phyloP scores from a whole-genome alignment of 37 sponge, comb jelly and placozoan species.

The Hormiphora californensis region DNA sequence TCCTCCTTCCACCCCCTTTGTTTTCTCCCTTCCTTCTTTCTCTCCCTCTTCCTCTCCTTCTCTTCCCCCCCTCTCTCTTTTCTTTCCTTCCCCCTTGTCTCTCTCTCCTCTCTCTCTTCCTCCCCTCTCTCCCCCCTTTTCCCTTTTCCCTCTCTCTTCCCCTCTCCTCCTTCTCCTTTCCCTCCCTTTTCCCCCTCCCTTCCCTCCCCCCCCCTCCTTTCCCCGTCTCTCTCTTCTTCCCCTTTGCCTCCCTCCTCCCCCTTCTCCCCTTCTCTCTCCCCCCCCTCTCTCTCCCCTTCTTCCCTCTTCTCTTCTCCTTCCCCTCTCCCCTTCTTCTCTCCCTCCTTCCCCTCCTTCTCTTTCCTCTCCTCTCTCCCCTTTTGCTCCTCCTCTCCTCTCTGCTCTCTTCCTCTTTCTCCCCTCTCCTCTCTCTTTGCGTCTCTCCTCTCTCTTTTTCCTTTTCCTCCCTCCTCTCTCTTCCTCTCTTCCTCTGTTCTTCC shows the following conservation, averaged over 20 bases:
- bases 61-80: slow-evolving; percentile 61
- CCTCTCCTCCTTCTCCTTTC: slow-evolving; percentile 54
- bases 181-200: slow-evolving; percentile 64
- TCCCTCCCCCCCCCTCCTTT: not conserved
- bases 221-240: no score
- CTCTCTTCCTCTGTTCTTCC: not conserved
- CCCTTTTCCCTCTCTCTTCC: slow-evolving; percentile 63
- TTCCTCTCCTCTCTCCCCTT: not conserved
- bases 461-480: not conserved
- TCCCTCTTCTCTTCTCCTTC: not conserved
- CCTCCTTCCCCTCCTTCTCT: not conserved
- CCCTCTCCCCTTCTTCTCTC: not conserved
- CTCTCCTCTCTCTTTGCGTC: not conserved
- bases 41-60: no score
- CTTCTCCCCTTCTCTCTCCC: not conserved
- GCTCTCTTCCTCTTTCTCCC: not conserved
- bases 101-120: slow-evolving; percentile 60
- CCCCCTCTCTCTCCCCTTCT: not conserved
- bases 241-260: not conserved
- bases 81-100: slow-evolving; percentile 66
- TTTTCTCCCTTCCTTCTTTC: not conserved
- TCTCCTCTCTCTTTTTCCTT: not conserved
- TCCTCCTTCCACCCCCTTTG: not conserved
- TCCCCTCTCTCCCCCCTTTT: slow-evolving; percentile 60
- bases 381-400: not conserved